A percentile compares a stretch with the other conserved stretches of the same genome.
phyloP scores from a whole-genome alignment of 2,113 vertebrate species.

The Ictidomys tridecemlineatus region DNA sequence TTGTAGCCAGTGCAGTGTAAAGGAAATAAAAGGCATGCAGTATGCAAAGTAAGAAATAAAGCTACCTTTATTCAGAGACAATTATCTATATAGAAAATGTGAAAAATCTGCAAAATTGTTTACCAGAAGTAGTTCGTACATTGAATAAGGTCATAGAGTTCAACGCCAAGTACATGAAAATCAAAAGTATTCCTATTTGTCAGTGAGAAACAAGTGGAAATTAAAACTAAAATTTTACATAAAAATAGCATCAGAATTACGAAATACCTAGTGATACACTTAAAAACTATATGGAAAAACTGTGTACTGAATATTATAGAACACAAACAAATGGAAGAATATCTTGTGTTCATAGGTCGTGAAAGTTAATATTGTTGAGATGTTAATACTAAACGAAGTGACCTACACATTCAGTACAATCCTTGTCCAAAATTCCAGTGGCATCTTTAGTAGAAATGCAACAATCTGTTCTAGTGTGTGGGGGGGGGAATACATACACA shows the following conservation, averaged over 20 bases:
- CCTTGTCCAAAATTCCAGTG: neutral
- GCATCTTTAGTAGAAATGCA: neutral
- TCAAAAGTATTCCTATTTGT: neutral
- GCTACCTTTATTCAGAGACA: neutral
- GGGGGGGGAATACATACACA: too few species aligned
- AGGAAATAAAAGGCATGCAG: neutral
- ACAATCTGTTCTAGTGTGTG: neutral
- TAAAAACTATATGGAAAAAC: neutral
- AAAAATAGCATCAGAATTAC: neutral
- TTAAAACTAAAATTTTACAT: neutral
- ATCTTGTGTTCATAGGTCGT: neutral
- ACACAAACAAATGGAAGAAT: neutral
- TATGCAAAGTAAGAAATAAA: neutral
- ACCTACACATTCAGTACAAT: neutral
- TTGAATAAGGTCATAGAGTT: neutral
- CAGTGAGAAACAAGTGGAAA: neutral
- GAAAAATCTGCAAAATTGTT: neutral
- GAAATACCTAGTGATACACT: neutral
- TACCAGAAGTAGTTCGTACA: neutral
- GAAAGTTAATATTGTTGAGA: neutral
- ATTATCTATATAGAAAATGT: neutral
- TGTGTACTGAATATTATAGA: neutral
- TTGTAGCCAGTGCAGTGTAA: neutral
- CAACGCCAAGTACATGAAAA: neutral
- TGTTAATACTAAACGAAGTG: neutral